Percentiles rank a stretch among this genome's conserved stretches.
These are phyloP conservation scores for Petrocephalus microphthalmus DNA, from an alignment of 2,113 vertebrate genomes.

Conservation along the genomic window DNA sequence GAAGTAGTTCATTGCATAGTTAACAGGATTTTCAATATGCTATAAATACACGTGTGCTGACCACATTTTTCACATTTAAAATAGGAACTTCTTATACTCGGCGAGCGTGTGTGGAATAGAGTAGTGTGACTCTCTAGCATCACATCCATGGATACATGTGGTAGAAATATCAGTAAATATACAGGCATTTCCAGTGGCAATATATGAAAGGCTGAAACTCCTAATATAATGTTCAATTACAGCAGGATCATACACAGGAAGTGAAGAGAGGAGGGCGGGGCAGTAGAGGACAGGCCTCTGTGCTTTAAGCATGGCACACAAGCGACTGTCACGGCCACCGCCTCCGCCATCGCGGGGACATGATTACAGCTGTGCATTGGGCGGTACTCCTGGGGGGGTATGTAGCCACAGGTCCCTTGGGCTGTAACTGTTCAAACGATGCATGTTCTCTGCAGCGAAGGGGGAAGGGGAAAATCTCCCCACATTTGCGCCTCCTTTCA, in stretches of 20 bases:
- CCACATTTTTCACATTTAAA: conserved; percentile 12
- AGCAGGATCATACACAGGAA: background rate
- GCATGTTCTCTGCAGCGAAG: background rate
- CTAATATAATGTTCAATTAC: background rate
- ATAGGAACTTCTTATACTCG: background rate
- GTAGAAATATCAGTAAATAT: background rate
- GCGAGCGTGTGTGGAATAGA: background rate
- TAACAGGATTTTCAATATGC: background rate
- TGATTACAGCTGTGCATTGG: background rate
- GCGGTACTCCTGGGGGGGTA: background rate
- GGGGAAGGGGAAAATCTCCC: background rate
- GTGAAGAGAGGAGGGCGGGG: background rate
- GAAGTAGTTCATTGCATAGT: background rate
- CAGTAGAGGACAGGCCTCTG: background rate
- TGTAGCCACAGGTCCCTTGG: conserved; percentile 17
- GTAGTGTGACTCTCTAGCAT: background rate
- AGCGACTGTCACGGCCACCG: background rate
- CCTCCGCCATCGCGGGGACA: background rate
- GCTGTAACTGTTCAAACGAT: background rate
- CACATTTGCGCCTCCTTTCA: conserved; percentile 36
- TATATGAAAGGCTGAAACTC: background rate
- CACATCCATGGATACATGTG: background rate
- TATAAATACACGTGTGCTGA: conserved; percentile 1
- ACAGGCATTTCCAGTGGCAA: background rate
- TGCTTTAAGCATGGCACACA: background rate